These are phyloP conservation scores for Cantharis rustica DNA, from an alignment of 2,888 invertebrate species.

Conservation along the genomic window DNA sequence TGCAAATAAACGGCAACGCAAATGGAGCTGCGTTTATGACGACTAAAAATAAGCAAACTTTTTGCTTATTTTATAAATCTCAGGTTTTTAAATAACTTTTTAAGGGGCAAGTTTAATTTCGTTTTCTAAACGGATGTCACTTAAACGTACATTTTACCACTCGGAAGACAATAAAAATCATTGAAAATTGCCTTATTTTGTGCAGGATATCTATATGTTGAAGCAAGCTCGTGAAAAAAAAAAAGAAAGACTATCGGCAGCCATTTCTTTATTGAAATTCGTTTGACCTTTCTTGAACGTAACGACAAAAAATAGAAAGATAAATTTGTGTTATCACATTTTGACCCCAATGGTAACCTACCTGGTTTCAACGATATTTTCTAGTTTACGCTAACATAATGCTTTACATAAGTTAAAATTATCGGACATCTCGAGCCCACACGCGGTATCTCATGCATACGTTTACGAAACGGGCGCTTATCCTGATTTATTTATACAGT, in stretches of 20 bases:
- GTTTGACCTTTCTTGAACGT: not conserved
- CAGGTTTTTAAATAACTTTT: conserved; percentile 10
- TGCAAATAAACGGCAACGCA: conserved; percentile 48
- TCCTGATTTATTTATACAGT: conserved; percentile 49
- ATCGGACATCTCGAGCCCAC: conserved; percentile 50
- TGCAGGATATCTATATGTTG: not conserved
- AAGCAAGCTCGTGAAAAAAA: not conserved
- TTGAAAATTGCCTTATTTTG: conserved; percentile 4
- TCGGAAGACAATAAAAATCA: conserved; percentile 4
- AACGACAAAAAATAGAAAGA: conserved; percentile 1
- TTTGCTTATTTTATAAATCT: conserved; percentile 35
- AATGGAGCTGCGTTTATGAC: conserved; percentile 40
- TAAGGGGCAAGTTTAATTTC: conserved; percentile 16
- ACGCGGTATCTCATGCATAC: conserved; percentile 45
- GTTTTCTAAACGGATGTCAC: conserved; percentile 25
- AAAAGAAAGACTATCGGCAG: not conserved
- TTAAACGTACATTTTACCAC: conserved; percentile 16
- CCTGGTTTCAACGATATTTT: conserved; percentile 32
- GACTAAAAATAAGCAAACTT: conserved; percentile 37
- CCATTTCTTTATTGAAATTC: not conserved
- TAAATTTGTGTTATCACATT: conserved; percentile 21
- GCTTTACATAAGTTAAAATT: conserved; percentile 51
- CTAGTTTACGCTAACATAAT: conserved; percentile 45
- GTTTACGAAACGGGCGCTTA: conserved; percentile 42
- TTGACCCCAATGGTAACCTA: conserved; percentile 15